Percentiles rank a stretch among this genome's conserved stretches.
Conservation (phyloP, 2,888 invertebrate species). For the Zaprionus bogoriensis region DNA sequence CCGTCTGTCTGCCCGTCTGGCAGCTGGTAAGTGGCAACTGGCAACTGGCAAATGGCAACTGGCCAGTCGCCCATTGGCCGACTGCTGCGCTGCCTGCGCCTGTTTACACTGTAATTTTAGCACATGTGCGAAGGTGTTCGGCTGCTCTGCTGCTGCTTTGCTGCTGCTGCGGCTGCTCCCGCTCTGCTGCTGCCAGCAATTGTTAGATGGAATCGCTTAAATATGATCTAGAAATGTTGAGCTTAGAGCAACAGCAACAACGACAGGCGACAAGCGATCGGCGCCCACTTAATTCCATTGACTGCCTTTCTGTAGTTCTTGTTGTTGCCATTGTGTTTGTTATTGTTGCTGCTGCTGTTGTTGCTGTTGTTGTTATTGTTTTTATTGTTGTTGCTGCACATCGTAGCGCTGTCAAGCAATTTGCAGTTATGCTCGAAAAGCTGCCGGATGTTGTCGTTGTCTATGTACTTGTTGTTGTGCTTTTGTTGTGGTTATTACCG, state of each 20-base stretch:
- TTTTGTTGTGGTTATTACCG: background rate
- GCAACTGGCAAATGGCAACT: slow-evolving; percentile 24
- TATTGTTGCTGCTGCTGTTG: slow-evolving; percentile 29
- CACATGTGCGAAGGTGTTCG: slow-evolving; percentile 79
- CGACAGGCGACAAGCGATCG: slow-evolving; percentile 47
- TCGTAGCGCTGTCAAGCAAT: slow-evolving; percentile 55
- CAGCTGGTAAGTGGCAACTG: slow-evolving; percentile 14
- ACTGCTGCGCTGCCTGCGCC: slow-evolving; percentile 30
- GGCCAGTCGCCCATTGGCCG: slow-evolving; percentile 41
- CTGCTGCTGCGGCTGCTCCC: slow-evolving; percentile 25
- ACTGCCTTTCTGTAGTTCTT: slow-evolving; percentile 17
- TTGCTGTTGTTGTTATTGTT: slow-evolving; percentile 28
- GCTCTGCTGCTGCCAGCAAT: slow-evolving; percentile 56
- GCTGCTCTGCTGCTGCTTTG: slow-evolving; percentile 13
- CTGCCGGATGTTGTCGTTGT: slow-evolving; percentile 63
- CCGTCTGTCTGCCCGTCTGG: slow-evolving; percentile 20
- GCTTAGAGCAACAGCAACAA: slow-evolving; percentile 28
- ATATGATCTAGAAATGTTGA: slow-evolving; percentile 78
- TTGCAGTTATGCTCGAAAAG: slow-evolving; percentile 59
- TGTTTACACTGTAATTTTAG: slow-evolving; percentile 74
- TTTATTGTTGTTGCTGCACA: slow-evolving; percentile 47
- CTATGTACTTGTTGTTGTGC: slow-evolving; percentile 1
- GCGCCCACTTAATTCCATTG: slow-evolving; percentile 65
- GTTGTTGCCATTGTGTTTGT: slow-evolving; percentile 23
- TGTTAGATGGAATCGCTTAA: slow-evolving; percentile 69